Conservation (phyloP, 2,113 vertebrate species). For the Xyliphius kryptos region DNA sequence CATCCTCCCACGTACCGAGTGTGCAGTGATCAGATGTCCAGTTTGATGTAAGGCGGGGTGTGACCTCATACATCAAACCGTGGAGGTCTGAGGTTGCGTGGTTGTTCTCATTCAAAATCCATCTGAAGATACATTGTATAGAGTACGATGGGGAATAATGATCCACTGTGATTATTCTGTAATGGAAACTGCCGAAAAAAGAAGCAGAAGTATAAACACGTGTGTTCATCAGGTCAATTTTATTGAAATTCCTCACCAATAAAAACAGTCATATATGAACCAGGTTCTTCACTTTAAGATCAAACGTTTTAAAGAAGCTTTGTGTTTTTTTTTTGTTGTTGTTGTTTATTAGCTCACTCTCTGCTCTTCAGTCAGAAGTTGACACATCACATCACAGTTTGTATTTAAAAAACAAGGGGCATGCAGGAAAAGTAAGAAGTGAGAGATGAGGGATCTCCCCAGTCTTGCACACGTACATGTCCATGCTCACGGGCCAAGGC, state of each 20-base stretch:
- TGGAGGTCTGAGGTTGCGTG: no score
- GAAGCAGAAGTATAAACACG: no score
- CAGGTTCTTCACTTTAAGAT: neutral
- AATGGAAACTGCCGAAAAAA: no score
- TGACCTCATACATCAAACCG: no score
- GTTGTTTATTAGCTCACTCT: conserved; percentile 13
- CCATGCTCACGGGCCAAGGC: conserved; percentile 5
- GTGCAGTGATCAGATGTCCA: no score
- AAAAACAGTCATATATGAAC: neutral
- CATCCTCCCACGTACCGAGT: no score
- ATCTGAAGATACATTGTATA: no score
- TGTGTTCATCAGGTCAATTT: no score
- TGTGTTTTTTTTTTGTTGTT: conserved; percentile 45
- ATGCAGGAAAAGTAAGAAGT: conserved; percentile 31
- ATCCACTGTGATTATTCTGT: no score
- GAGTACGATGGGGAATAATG: no score
- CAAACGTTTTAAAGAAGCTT: conserved; percentile 3
- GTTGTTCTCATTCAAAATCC: no score
- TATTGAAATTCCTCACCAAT: neutral
- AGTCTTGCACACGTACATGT: neutral
- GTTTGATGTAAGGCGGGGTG: no score
- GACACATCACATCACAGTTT: conserved; percentile 30
- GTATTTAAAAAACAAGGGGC: conserved; percentile 7
- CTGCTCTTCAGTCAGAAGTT: conserved; percentile 5
- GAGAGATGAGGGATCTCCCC: neutral